A percentile compares a stretch with the other conserved stretches of the same genome.
phyloP scores from a whole-genome alignment of 2,113 vertebrate species.

The Hyperopisus bebe region DNA sequence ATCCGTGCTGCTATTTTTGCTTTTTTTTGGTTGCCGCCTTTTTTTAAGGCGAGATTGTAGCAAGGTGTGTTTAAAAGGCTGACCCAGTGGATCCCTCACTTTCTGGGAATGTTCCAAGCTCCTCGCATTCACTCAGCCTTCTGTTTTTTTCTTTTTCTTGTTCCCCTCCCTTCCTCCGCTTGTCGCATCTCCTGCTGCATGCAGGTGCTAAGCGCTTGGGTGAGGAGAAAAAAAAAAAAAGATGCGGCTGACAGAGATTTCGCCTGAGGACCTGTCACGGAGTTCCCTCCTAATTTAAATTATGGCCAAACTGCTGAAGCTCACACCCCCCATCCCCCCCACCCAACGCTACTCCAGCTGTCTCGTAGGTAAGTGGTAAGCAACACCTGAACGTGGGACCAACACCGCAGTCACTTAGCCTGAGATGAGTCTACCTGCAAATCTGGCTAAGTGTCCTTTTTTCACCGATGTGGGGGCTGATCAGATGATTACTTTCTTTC shows the following conservation, averaged over 20 bases:
- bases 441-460: neutral
- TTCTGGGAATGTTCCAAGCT: neutral
- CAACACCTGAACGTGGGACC: neutral
- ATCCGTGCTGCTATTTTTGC: neutral
- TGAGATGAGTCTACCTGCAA: neutral
- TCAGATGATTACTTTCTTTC: neutral
- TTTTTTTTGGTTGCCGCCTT: neutral
- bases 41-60: neutral
- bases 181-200: constrained; percentile 2
- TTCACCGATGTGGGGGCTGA: neutral
- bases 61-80: neutral
- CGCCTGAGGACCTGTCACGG: neutral
- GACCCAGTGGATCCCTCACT: neutral
- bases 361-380: neutral
- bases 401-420: neutral
- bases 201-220: constrained; percentile 8
- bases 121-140: neutral
- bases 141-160: neutral
- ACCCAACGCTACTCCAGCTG: neutral
- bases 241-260: neutral
- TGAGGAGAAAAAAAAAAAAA: neutral
- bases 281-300: constrained; percentile 7
- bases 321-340: neutral
- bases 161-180: neutral
- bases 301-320: neutral